These are phyloP conservation scores for Phalacrocorax pelagicus DNA, from an alignment of 2,113 vertebrate genomes.

Conservation along the genomic window DNA sequence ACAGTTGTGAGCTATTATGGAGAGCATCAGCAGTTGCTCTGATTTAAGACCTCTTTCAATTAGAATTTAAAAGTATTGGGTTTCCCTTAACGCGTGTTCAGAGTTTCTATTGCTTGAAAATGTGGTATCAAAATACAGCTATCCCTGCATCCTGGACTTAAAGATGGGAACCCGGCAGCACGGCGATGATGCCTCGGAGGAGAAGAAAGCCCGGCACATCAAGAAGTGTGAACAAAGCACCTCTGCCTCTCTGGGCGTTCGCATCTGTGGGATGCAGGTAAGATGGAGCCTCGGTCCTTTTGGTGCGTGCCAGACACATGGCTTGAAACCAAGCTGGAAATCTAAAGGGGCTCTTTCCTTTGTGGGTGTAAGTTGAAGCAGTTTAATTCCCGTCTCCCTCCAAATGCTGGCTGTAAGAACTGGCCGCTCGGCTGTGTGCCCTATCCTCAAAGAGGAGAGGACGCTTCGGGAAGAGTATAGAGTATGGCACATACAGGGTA, in stretches of 20 bases:
- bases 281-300: not conserved
- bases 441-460: not conserved
- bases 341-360: not conserved
- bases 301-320: rapidly evolving
- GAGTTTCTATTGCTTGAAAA: conserved; percentile 80
- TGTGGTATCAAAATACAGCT: conserved; percentile 74
- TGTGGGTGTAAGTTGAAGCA: rapidly evolving
- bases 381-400: not conserved
- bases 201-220: conserved; percentile 80
- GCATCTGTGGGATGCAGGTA: conserved; percentile 81
- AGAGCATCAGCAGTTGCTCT: conserved; percentile 29
- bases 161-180: conserved; percentile 85
- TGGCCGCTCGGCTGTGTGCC: rapidly evolving
- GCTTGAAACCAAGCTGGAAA: not conserved
- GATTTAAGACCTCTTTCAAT: conserved; percentile 26
- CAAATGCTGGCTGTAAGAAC: rapidly evolving
- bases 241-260: conserved; percentile 72
- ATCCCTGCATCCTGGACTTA: conserved; percentile 78
- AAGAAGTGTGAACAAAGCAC: conserved; percentile 79
- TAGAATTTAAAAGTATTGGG: not conserved
- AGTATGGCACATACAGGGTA: not conserved
- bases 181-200: conserved; percentile 74
- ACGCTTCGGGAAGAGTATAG: not conserved
- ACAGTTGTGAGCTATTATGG: conserved; percentile 14
- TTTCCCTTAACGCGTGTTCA: conserved; percentile 53